phyloP scores from a whole-genome alignment of 2,797 vertebrate species.

The Onychomys arenicola region DNA sequence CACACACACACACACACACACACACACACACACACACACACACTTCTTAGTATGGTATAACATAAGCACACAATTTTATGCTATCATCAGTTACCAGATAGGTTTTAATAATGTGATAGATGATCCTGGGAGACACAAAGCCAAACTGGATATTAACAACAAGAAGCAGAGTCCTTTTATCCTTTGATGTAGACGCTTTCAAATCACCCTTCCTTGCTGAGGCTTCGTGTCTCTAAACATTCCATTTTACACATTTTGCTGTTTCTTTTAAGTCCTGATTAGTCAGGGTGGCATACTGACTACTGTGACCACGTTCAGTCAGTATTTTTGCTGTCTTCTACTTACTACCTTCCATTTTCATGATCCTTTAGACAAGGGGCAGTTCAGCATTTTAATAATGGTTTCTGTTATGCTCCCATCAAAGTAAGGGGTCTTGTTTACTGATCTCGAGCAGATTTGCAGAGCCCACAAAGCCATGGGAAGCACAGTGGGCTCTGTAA shows the following conservation, averaged over 20 bases:
- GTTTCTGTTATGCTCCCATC: conserved; percentile 56
- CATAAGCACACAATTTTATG: conserved; percentile 52
- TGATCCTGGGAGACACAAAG: conserved; percentile 46
- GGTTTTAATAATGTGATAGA: conserved; percentile 69
- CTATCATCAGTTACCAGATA: conserved; percentile 42
- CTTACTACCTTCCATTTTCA: conserved; percentile 44
- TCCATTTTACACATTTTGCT: conserved; percentile 57
- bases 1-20: too few relatives aligned
- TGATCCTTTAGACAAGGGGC: conserved; percentile 14
- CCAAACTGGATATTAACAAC: conserved; percentile 57
- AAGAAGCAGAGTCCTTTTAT: conserved; percentile 60
- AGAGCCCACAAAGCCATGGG: neutral
- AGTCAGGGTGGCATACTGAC: conserved; percentile 40
- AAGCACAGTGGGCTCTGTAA: neutral
- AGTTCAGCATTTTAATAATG: conserved; percentile 43
- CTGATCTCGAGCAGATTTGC: neutral
- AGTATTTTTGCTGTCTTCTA: conserved; percentile 61
- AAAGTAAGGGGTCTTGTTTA: conserved; percentile 53
- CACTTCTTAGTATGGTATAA: conserved; percentile 45
- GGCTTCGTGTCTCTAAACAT: conserved; percentile 52
- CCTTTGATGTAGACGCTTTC: neutral
- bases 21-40: neutral
- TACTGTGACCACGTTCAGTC: neutral
- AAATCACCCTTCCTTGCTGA: neutral
- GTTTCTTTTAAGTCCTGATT: conserved; percentile 71